Conservation (phyloP, 2,888 invertebrate species). For the Diplazon laetatorius region DNA sequence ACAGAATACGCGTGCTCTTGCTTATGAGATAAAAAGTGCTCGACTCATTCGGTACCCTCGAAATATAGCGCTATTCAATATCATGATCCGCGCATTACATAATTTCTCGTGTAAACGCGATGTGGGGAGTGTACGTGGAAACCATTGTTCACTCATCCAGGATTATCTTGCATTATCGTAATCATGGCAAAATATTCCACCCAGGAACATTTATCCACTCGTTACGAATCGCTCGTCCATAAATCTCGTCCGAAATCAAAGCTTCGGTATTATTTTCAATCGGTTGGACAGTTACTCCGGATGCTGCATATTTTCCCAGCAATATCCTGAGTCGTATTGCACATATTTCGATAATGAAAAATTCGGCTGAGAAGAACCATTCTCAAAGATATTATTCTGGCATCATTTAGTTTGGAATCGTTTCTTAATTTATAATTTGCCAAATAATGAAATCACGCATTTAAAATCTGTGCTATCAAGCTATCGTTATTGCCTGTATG, state of each 20-base stretch:
- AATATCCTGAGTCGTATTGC: no score
- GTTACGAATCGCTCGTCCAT: background rate
- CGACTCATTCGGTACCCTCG: conserved; percentile 29
- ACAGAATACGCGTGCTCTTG: conserved; percentile 25
- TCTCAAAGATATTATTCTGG: no score
- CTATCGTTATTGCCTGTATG: no score
- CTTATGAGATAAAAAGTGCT: conserved; percentile 13
- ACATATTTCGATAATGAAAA: no score
- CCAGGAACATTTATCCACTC: conserved; percentile 37
- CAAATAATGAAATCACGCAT: no score
- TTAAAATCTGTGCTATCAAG: no score
- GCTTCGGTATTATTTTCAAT: background rate
- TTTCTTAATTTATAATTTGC: no score
- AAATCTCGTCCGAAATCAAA: no score
- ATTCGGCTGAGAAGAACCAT: no score
- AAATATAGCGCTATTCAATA: conserved; percentile 54
- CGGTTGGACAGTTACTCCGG: background rate
- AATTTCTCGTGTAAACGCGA: conserved; percentile 51
- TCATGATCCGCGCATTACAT: conserved; percentile 31
- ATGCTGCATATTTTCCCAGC: no score
- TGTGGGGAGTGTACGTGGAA: background rate
- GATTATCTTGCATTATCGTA: conserved; percentile 57
- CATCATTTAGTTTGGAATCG: no score
- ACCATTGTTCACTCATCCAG: conserved; percentile 10
- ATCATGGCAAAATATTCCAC: conserved; percentile 48